Evolutionary conservation across 2,797 vertebrate genomes (phyloP).

Genomic region (Sciurus carolinensis): DNA sequence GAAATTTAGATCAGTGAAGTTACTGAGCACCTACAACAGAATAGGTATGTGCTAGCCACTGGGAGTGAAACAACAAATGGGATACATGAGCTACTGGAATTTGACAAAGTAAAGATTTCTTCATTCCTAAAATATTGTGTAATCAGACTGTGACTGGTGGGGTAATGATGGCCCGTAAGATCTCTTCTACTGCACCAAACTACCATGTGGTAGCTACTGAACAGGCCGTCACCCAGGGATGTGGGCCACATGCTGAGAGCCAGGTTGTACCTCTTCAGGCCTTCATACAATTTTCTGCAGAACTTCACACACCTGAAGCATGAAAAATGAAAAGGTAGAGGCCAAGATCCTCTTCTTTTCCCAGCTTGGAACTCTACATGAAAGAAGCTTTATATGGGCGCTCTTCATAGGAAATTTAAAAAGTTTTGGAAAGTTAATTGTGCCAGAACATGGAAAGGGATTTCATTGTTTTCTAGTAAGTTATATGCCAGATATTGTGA

Average conservation of each 20-base stretch:
- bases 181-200: neutral
- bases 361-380: neutral
- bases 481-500: neutral
- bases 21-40: neutral
- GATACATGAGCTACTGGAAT: neutral
- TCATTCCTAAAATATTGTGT: neutral
- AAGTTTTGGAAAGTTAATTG: slow-evolving; percentile 20
- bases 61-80: neutral
- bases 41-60: neutral
- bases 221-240: neutral
- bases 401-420: neutral
- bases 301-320: neutral
- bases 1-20: slow-evolving; percentile 15
- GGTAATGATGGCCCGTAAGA: neutral
- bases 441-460: neutral
- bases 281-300: neutral
- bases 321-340: neutral
- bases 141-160: neutral
- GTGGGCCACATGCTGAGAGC: neutral
- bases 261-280: neutral
- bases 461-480: slow-evolving; percentile 34
- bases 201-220: neutral
- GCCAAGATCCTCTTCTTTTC: neutral
- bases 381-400: neutral
- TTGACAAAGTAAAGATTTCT: slow-evolving; percentile 38